A percentile compares a stretch with the other conserved stretches of the same genome.
Conservation (phyloP, 2,797 vertebrate genomes). For the Phoxinus dragarum region DNA sequence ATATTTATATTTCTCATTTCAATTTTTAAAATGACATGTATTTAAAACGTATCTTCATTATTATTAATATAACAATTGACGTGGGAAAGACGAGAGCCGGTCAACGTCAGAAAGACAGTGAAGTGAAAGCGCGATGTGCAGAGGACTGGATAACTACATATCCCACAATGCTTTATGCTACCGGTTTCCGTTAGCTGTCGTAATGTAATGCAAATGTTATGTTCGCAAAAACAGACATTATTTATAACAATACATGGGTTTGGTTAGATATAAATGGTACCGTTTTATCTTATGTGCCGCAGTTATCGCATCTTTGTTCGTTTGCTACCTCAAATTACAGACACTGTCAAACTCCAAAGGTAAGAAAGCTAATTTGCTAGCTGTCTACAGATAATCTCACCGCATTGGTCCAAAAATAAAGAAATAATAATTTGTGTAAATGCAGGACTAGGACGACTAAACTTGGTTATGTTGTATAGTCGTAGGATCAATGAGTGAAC, state of each 20-base stretch:
- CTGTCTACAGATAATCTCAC: background rate
- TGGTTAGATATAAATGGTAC: slow-evolving; percentile 24
- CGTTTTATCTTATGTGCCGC: slow-evolving; percentile 27
- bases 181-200: background rate
- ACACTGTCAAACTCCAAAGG: slow-evolving; percentile 14
- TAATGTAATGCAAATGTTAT: background rate
- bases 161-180: slow-evolving; percentile 48
- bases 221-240: background rate
- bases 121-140: background rate
- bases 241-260: slow-evolving; percentile 12
- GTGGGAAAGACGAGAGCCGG: background rate
- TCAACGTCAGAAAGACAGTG: background rate
- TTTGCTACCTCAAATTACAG: slow-evolving; percentile 36
- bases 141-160: slow-evolving; percentile 43
- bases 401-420: background rate
- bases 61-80: background rate
- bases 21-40: background rate
- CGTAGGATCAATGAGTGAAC: slow-evolving; percentile 65
- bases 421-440: background rate
- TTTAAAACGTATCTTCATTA: background rate
- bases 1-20: background rate
- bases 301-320: slow-evolving; percentile 13
- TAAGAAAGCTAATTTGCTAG: slow-evolving; percentile 39
- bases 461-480: background rate
- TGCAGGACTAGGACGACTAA: background rate